Percentiles rank a stretch among this genome's conserved stretches.
Conservation (phyloP, 92 coral and sea anemone genomes). For the Palythoa caribaeorum region DNA sequence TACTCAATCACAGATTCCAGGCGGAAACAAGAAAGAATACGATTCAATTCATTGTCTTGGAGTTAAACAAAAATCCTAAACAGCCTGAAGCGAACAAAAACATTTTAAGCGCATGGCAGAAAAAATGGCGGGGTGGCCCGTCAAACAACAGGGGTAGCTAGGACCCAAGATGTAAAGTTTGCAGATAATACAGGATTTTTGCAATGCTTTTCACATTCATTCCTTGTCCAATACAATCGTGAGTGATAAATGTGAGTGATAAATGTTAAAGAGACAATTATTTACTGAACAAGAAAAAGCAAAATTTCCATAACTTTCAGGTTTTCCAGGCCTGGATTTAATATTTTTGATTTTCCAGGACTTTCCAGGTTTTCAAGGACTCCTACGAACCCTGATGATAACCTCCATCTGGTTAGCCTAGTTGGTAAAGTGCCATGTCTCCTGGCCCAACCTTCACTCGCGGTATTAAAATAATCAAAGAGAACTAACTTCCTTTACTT, state of each 20-base stretch:
- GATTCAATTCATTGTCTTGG: not conserved
- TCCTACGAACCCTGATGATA: no score
- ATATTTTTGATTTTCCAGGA: not conserved
- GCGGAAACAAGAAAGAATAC: constrained; percentile 1
- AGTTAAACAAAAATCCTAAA: not conserved
- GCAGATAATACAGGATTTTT: constrained; percentile 15
- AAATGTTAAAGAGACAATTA: not conserved
- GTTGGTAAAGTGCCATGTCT: no score
- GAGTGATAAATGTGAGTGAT: constrained; percentile 1
- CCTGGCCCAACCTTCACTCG: no score
- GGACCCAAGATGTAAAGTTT: constrained; percentile 12
- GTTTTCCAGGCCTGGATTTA: not conserved
- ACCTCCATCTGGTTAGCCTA: no score
- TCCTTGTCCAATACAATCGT: constrained; percentile 12
- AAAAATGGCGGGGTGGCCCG: not conserved
- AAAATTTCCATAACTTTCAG: not conserved
- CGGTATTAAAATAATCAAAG: no score
- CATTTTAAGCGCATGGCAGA: constrained; percentile 17
- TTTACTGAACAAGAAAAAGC: constrained; percentile 30
- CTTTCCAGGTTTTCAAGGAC: not conserved
- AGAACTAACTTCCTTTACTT: no score
- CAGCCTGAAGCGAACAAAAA: constrained; percentile 17
- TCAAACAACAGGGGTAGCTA: constrained; percentile 2
- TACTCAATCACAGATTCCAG: not conserved
- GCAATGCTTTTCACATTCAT: constrained; percentile 11